phyloP scores from a whole-genome alignment of 2,888 invertebrate species.

The Cylindroiulus punctatus region DNA sequence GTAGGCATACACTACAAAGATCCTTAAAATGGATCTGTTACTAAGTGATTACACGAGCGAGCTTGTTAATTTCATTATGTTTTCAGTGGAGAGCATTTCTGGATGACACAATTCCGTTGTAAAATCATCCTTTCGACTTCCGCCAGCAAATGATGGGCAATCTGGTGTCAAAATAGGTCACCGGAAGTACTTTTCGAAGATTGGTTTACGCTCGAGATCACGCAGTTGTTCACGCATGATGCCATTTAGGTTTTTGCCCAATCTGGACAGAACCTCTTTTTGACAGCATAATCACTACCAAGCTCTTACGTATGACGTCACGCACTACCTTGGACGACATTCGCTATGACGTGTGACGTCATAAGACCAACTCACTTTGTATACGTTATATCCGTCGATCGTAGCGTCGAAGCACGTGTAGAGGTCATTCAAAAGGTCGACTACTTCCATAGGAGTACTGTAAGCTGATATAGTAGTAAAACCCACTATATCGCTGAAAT shows the following conservation, averaged over 20 bases:
- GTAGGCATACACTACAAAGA: too few species aligned
- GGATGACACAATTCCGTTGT: not conserved
- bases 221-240: not conserved
- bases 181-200: constrained; percentile 2
- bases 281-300: not conserved
- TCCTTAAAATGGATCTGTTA: too few species aligned
- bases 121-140: not conserved
- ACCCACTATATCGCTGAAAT: constrained; percentile 94
- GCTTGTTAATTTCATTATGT: too few species aligned
- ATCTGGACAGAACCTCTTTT: not conserved
- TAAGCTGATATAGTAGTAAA: constrained; percentile 93
- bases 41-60: too few species aligned
- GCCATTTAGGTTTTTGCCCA: not conserved
- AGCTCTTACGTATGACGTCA: not conserved
- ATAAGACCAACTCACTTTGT: constrained; percentile 72
- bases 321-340: not conserved
- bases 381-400: constrained; percentile 89
- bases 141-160: not conserved
- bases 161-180: not conserved
- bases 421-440: constrained; percentile 79
- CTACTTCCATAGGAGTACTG: constrained; percentile 89
- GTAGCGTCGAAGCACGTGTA: constrained; percentile 95
- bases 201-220: not conserved
- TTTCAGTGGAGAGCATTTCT: too few species aligned
- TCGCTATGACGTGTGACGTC: not conserved